Evolutionary conservation across 2,888 invertebrate species (phyloP).

Genomic region (Pseudococcus viburni): DNA sequence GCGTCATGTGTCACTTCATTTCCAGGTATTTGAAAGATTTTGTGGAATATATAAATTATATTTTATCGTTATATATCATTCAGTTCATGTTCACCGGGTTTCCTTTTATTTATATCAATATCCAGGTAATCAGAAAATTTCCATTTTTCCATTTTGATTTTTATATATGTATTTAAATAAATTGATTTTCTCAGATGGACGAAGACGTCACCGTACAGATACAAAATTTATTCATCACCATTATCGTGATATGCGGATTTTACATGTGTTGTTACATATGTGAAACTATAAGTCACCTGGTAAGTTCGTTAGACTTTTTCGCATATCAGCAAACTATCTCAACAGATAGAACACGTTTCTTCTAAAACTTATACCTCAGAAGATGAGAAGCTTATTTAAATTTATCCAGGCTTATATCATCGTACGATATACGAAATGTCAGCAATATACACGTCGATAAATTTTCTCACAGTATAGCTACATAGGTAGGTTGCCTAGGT

Average conservation of each 20-base stretch:
- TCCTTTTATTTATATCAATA: neutral
- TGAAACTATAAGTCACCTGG: constrained; percentile 32
- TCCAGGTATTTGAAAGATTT: constrained; percentile 17
- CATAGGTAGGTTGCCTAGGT: too few species aligned
- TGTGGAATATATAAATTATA: constrained; percentile 28
- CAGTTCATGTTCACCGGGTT: neutral
- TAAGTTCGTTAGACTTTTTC: neutral
- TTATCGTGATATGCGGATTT: constrained; percentile 2
- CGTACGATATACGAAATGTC: neutral
- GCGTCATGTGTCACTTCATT: neutral
- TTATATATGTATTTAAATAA: neutral
- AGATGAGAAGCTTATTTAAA: neutral
- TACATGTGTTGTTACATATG: constrained; percentile 23
- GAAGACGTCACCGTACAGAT: neutral
- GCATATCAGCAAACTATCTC: constrained; percentile 30
- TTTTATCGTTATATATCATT: constrained; percentile 7
- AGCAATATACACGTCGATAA: constrained; percentile 28
- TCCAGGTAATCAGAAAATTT: neutral
- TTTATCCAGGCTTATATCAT: neutral
- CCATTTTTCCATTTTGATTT: too few species aligned
- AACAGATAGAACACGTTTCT: constrained; percentile 3
- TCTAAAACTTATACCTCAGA: neutral
- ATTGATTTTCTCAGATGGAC: constrained; percentile 26
- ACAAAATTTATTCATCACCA: constrained; percentile 18
- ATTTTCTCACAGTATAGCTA: neutral